Conservation (phyloP, 1,140 invertebrate genomes). For the Plectrocnemia conspersa region DNA sequence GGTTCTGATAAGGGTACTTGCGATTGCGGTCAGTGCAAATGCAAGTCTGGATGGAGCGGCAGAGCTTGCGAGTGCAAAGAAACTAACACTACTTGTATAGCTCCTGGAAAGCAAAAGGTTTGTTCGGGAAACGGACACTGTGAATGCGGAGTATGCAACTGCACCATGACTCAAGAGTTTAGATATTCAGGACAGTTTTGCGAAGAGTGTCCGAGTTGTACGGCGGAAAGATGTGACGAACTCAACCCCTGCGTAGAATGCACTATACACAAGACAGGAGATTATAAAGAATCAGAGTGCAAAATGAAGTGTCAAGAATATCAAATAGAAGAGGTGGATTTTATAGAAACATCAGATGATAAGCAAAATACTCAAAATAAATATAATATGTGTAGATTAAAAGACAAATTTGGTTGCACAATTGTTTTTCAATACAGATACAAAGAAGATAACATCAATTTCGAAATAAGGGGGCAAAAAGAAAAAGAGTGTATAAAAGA, state of each 20-base stretch:
- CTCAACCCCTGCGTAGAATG: slow-evolving; percentile 76
- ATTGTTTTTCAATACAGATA: slow-evolving; percentile 54
- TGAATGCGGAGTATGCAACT: slow-evolving; percentile 60
- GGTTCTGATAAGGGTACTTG: slow-evolving; percentile 59
- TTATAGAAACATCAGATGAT: too few relatives aligned
- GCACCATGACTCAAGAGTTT: slow-evolving; percentile 49
- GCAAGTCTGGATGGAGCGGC: slow-evolving; percentile 57
- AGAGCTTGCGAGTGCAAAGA: slow-evolving; percentile 63
- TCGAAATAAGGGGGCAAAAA: slow-evolving; percentile 43
- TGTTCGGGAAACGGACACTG: slow-evolving; percentile 63
- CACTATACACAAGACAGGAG: slow-evolving; percentile 61
- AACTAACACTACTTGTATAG: slow-evolving; percentile 57
- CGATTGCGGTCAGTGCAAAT: slow-evolving; percentile 62
- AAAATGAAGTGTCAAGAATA: slow-evolving; percentile 52
- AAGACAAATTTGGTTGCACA: slow-evolving; percentile 51
- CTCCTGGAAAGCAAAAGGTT: slow-evolving; percentile 52
- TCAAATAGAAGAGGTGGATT: too few relatives aligned
- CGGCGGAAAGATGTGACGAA: slow-evolving; percentile 58
- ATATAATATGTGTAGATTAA: slow-evolving; percentile 38
- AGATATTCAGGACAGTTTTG: slow-evolving; percentile 60
- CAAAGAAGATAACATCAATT: slow-evolving; percentile 41
- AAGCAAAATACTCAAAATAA: slow-evolving; percentile 40
- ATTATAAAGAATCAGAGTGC: slow-evolving; percentile 51
- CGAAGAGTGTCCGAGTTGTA: slow-evolving; percentile 53
- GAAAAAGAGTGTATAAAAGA: slow-evolving; percentile 44